Evolutionary conservation across 2,113 vertebrate genomes (phyloP).

Genomic region (Orycteropus afer): DNA sequence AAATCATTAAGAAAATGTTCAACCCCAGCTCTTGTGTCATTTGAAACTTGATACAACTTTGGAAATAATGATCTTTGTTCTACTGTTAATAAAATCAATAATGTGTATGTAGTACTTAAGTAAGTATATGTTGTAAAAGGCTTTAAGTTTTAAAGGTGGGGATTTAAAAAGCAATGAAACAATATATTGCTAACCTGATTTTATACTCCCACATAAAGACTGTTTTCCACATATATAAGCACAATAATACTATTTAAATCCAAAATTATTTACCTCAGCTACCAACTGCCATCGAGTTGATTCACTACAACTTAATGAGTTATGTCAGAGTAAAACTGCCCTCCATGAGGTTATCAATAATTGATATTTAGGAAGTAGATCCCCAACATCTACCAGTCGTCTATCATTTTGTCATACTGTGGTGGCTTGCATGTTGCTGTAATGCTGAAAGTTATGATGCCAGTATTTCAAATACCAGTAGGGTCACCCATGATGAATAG

Average conservation of each 20-base stretch:
- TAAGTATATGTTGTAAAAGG: conserved; percentile 15
- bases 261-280: background rate
- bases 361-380: background rate
- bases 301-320: background rate
- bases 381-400: background rate
- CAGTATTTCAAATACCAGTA: background rate
- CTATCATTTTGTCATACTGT: background rate
- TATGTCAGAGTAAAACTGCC: background rate
- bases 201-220: background rate
- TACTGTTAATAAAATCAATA: background rate
- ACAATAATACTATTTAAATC: conserved; percentile 23
- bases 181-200: background rate
- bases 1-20: background rate
- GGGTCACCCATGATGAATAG: background rate
- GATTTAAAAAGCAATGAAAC: conserved; percentile 15
- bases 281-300: background rate
- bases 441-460: background rate
- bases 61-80: conserved; percentile 35
- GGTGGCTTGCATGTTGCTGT: background rate
- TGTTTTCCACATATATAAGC: background rate
- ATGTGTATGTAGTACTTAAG: background rate
- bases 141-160: background rate
- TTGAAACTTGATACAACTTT: background rate
- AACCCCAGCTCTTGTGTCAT: background rate
- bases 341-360: background rate